Evolutionary conservation across 2,113 vertebrate species (phyloP).

Genomic region (Chloebia gouldiae): DNA sequence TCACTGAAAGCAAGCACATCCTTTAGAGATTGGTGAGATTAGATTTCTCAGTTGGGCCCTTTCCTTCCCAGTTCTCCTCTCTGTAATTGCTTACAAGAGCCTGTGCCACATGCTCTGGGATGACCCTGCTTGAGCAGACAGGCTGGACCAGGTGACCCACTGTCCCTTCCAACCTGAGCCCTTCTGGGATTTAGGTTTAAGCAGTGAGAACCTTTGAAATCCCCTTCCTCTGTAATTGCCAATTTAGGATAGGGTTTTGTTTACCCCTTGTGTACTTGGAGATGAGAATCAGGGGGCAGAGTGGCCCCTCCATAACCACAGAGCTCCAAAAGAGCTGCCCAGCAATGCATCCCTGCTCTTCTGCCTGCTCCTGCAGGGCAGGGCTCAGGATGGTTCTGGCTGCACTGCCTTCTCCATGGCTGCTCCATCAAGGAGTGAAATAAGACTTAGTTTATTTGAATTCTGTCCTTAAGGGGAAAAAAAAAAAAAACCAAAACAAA

Average conservation of each 20-base stretch:
- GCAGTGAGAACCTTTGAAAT: not conserved
- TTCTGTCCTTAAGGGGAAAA: not conserved
- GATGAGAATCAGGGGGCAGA: not conserved
- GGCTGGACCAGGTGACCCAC: not conserved
- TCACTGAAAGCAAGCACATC: not conserved
- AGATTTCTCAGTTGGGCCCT: not conserved
- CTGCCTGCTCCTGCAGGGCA: not conserved
- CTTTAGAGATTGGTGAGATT: not conserved
- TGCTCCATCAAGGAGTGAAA: not conserved
- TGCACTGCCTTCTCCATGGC: not conserved
- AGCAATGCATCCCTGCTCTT: not conserved
- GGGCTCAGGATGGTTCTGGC: not conserved
- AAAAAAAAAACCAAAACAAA: not conserved
- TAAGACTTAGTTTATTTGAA: not conserved
- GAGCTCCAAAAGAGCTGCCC: not conserved
- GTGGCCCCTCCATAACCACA: rapidly evolving
- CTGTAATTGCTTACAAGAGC: not conserved
- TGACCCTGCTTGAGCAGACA: not conserved
- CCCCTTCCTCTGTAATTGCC: not conserved
- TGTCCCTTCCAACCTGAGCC: not conserved
- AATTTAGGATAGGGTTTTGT: not conserved
- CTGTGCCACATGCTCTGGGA: not conserved
- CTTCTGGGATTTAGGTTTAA: not conserved
- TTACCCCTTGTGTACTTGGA: not conserved
- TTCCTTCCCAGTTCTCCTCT: not conserved